These are phyloP conservation scores for Pollenia amentaria DNA, from an alignment of 2,888 invertebrate species.

Conservation along the genomic window DNA sequence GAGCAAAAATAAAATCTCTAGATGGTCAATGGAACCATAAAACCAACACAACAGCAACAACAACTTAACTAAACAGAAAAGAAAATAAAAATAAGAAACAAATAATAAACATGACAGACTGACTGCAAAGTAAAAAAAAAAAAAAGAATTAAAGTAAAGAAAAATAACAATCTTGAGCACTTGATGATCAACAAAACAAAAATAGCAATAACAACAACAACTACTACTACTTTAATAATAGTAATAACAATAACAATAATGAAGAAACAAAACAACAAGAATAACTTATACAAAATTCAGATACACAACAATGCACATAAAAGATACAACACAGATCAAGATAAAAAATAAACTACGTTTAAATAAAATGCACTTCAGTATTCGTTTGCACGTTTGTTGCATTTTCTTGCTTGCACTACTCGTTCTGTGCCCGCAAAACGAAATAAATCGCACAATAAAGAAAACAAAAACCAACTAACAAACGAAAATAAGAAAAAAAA, in stretches of 20 bases:
- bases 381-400: constrained; percentile 11
- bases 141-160: constrained; percentile 11
- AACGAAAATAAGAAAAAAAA: neutral
- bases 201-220: constrained; percentile 4
- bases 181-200: constrained; percentile 61
- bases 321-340: constrained; percentile 54
- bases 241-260: constrained; percentile 40
- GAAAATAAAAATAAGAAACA: constrained; percentile 14
- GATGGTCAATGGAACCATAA: constrained; percentile 67
- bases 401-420: neutral
- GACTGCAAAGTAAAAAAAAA: constrained; percentile 18
- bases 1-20: constrained; percentile 36
- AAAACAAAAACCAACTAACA: constrained; percentile 38
- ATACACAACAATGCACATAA: constrained; percentile 61
- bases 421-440: neutral
- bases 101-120: constrained; percentile 35
- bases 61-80: constrained; percentile 39
- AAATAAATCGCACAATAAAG: neutral
- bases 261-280: constrained; percentile 11
- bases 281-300: constrained; percentile 16
- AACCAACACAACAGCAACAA: constrained; percentile 28
- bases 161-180: constrained; percentile 33
- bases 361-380: constrained; percentile 1
- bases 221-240: constrained; percentile 33
- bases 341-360: constrained; percentile 40